phyloP scores from a whole-genome alignment of 2,888 invertebrate genomes.

The Drymonia ruficornis region DNA sequence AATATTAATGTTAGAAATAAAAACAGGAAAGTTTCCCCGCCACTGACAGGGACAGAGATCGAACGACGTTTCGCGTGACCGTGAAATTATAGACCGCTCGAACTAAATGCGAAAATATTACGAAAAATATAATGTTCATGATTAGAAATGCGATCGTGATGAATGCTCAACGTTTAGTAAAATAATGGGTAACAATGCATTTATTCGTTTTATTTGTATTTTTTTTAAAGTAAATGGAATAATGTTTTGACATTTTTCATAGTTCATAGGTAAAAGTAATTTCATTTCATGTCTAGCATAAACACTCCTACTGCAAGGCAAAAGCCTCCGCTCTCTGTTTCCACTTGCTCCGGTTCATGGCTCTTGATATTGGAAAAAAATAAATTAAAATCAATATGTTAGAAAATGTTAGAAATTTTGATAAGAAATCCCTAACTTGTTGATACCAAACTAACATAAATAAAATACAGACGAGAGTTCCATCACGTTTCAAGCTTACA shows the following conservation, averaged over 20 bases:
- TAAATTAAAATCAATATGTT: too few relatives aligned
- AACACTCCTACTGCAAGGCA: too few relatives aligned
- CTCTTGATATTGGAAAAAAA: too few relatives aligned
- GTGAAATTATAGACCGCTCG: constrained; percentile 30
- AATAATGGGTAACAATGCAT: neutral
- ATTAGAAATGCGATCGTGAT: neutral
- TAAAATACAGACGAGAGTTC: too few relatives aligned
- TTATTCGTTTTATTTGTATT: neutral
- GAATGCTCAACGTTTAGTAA: constrained; percentile 5
- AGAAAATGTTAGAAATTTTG: too few relatives aligned
- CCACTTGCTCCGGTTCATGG: too few relatives aligned
- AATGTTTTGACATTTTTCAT: neutral
- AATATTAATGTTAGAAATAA: constrained; percentile 11
- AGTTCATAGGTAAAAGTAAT: too few relatives aligned
- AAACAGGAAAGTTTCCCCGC: constrained; percentile 16
- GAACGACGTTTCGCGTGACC: constrained; percentile 54
- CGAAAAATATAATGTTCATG: constrained; percentile 1
- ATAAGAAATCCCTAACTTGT: neutral
- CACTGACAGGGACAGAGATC: constrained; percentile 42
- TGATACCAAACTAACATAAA: neutral
- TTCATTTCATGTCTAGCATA: too few relatives aligned
- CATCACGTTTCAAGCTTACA: too few relatives aligned
- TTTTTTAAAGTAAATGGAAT: neutral
- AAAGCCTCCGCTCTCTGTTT: too few relatives aligned
- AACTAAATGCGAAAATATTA: constrained; percentile 3